Base-by-base conservation (phyloP, 2,113 vertebrate genomes). In the Ammodytes marinus region DNA sequence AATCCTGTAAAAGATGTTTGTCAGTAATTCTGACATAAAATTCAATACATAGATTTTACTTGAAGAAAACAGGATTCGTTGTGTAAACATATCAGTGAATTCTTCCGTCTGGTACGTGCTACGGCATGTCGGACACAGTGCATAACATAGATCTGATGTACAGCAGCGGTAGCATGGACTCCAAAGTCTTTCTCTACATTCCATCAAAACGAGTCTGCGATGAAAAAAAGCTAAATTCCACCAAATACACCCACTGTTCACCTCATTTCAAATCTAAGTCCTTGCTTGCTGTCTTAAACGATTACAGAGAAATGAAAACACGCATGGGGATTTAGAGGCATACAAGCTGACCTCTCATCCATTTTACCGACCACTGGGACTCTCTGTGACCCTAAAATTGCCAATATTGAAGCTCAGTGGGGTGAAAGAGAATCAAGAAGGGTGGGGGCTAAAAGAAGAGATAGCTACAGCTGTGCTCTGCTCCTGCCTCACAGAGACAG, bases 361-460 rank as follows among this genome's bases (percentile, higher is more conserved):
- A 74, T 93, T 93, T 91, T 92, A 90, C 90, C 91, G 77, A 86
- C 89, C 86, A 75, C 85, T 77, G 89, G 87, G 88, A 85, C 82
- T 84, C 85, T 89, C 86, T 88, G 89, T 90, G 89, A 93, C 93
- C 92, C 90, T 89, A 90, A 93, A 95, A 94, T 93, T 93, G 90
- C 82, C 91, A 83, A 90, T 87, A 91, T 88, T 86, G 85, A 84
- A 86, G 88, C 92, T 91, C 89, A 87, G 86, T 89, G 82, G 89
- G 92, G 83, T 86, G 85, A 88, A 85, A 76, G 69, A 69, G 78
- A 90, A 61, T 82, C 49, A 15, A 70, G 79, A 50, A 64, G 73
- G 57, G 66, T 12, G 53, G 55, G 81, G 66, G 60, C 69, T 81
- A 76, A 81, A 82, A 85, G 83, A 89, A 60, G 46, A 89, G 84